Evolutionary conservation across 2,888 invertebrate genomes (phyloP), one percentile per base, ranked within the genome.

Genomic region (Galeruca laticollis): DNA sequence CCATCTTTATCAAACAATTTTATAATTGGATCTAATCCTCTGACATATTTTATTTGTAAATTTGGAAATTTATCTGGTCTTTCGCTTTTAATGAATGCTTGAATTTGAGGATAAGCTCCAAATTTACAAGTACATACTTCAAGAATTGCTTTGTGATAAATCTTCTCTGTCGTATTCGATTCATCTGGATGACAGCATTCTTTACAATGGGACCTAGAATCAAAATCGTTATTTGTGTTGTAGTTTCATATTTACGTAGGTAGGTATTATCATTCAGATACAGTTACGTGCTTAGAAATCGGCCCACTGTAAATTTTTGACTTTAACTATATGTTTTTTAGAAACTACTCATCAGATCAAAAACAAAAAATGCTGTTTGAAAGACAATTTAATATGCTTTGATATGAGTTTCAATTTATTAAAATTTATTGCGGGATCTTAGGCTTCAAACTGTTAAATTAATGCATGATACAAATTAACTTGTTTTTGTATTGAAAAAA

Each of bases 81-180:
- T 76, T 97, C 95, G 85, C 98, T 95, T 85, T 97, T 98, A 61
- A 98, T 94, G 84, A 99, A 99, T 18, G 99, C 99, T 88, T 98
- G 96, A 79, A 98, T 97, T 88, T 99, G 98, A 49, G 99, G 98
- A 89, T 96, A 99, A 8, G 96, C 94, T 70, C 97, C 96, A 88
- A 99, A 97, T 88, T 99, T 99, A 86, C 99, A 99, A 61, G 97
- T 97, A 84, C 99, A 99, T 6, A 99, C 97, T 89, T 98, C 97
- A 51, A 99, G 87, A 69, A 96, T 90, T 0, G 98, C 99, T 83
- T 92, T 94, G 0, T 97, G 94, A 84, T 96, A 99, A 69, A 92
- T 92, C 86, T 93, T 93, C 21, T 85, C 85, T 65, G 89, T 87
- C 11, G 88, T 88, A 2, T 90, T 88, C 6, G 89, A 88, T 75